Evolutionary conservation across 2,888 invertebrate genomes (phyloP).

Genomic region (Andrena marginata): DNA sequence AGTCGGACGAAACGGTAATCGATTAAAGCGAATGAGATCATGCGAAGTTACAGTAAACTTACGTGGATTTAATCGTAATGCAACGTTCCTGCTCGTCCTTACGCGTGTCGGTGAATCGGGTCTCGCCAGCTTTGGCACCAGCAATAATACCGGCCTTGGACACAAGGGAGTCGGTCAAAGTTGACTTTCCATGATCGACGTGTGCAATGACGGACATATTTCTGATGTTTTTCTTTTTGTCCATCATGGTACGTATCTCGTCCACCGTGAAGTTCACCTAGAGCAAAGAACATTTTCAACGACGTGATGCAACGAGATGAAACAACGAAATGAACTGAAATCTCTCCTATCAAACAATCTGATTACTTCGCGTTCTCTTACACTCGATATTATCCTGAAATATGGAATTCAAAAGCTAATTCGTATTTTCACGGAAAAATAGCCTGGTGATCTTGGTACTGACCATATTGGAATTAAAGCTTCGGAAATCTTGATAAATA

Average conservation of each 20-base stretch:
- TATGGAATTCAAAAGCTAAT: constrained; percentile 5
- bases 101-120: constrained; percentile 99
- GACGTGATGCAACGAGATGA: not conserved
- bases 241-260: constrained; percentile 99
- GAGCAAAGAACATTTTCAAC: constrained; percentile 65
- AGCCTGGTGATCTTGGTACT: constrained; percentile 49
- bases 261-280: constrained; percentile 99
- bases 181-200: constrained; percentile 99
- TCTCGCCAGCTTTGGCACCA: constrained; percentile 99
- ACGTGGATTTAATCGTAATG: constrained; percentile 99
- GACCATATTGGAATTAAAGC: constrained; percentile 64
- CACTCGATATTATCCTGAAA: not conserved
- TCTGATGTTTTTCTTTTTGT: constrained; percentile 99
- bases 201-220: constrained; percentile 99
- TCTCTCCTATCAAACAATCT: not conserved
- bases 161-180: constrained; percentile 99
- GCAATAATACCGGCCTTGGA: constrained; percentile 99
- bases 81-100: constrained; percentile 99
- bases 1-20: not conserved
- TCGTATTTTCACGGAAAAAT: constrained; percentile 14
- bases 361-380: not conserved
- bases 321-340: not conserved
- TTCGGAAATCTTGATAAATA: constrained; percentile 50
- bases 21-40: too few species aligned
- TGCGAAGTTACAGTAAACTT: constrained; percentile 85